A percentile compares a stretch with the other conserved stretches of the same genome.
Conservation (phyloP, 2,888 invertebrate genomes). For the Branchellion lobata region DNA sequence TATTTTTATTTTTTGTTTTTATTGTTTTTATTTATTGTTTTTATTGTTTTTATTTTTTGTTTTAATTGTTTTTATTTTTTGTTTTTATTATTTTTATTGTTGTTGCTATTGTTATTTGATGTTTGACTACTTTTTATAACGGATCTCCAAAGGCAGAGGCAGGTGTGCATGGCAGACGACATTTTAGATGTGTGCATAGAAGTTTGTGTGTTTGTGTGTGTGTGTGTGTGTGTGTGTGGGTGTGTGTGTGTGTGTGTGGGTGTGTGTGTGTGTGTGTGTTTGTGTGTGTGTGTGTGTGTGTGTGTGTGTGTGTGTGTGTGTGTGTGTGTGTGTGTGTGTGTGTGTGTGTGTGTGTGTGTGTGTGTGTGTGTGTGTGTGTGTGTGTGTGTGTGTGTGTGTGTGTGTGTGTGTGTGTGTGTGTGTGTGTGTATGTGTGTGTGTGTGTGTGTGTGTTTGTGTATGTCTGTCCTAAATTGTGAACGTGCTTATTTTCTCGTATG, state of each 20-base stretch:
- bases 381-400: constrained; percentile 23
- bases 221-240: constrained; percentile 18
- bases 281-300: constrained; percentile 23
- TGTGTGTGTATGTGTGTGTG: constrained; percentile 22
- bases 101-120: no score
- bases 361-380: constrained; percentile 23
- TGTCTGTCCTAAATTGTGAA: no score
- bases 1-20: no score
- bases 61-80: no score
- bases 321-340: constrained; percentile 23
- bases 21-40: no score
- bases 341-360: constrained; percentile 23
- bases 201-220: constrained; percentile 5
- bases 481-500: no score
- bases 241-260: constrained; percentile 19
- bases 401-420: constrained; percentile 23
- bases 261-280: constrained; percentile 18
- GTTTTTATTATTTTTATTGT: no score
- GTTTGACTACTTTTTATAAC: no score
- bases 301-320: constrained; percentile 23
- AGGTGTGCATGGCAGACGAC: not conserved
- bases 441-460: constrained; percentile 18
- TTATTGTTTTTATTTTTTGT: no score
- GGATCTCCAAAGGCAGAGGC: no score
- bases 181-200: not conserved